phyloP scores from a whole-genome alignment of 2,888 invertebrate genomes.

The Mechanitis mazaeus region DNA sequence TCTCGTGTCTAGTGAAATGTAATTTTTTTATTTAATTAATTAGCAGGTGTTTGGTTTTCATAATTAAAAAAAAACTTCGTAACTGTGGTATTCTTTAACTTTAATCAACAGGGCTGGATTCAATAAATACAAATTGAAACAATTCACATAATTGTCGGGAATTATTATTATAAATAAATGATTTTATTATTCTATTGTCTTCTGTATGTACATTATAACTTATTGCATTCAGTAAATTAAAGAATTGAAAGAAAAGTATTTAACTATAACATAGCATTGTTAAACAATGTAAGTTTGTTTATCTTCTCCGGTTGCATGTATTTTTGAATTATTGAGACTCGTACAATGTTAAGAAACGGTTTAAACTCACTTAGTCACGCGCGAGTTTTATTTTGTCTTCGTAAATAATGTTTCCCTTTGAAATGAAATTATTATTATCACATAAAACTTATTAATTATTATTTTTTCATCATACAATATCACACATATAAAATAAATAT shows the following conservation, averaged over 20 bases:
- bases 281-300: conserved; percentile 37
- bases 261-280: conserved; percentile 34
- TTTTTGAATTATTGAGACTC: conserved; percentile 35
- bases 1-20: background rate
- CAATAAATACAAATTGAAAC: no score
- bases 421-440: background rate
- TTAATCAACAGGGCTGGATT: no score
- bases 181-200: no score
- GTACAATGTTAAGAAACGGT: conserved; percentile 32
- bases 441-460: background rate
- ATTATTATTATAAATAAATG: no score
- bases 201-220: no score
- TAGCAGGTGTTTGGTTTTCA: background rate
- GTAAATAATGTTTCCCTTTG: conserved; percentile 32
- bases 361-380: conserved; percentile 41
- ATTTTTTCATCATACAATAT: conserved; percentile 4
- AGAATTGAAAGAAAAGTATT: conserved; percentile 16
- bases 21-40: background rate
- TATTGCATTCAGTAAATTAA: no score
- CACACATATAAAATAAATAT: background rate
- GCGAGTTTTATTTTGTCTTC: conserved; percentile 39
- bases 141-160: no score
- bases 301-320: conserved; percentile 32
- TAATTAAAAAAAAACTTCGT: background rate
- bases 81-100: background rate